Percentiles rank a stretch among this genome's conserved stretches.
These are phyloP conservation scores for Epizoanthus ramosus DNA, from an alignment of 92 coral and sea anemone species.

Conservation along the genomic window DNA sequence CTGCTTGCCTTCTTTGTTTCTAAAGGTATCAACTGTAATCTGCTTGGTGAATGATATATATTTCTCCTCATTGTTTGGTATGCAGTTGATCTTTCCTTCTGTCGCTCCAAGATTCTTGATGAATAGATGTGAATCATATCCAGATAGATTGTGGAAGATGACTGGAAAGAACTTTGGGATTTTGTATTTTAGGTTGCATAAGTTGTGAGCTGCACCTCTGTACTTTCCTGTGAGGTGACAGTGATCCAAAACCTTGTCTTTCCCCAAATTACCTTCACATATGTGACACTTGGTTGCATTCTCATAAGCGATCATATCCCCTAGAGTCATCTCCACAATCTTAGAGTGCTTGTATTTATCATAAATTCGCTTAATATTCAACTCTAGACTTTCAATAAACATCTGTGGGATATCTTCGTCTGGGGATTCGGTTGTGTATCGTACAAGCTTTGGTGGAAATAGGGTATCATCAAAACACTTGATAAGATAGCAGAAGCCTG, in stretches of 20 bases:
- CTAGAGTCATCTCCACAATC: slow-evolving; percentile 15
- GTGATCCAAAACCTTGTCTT: no score
- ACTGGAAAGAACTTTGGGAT: no score
- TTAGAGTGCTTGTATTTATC: slow-evolving; percentile 34
- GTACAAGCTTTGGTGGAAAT: slow-evolving; percentile 39
- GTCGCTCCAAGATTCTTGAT: slow-evolving; percentile 23
- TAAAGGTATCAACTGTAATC: slow-evolving; percentile 24
- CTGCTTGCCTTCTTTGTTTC: slow-evolving; percentile 1
- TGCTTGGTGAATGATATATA: slow-evolving; percentile 44
- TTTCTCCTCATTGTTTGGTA: slow-evolving; percentile 45
- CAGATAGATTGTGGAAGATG: no score
- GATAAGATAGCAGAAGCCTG: no score
- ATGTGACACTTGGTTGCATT: no score
- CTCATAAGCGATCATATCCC: no score
- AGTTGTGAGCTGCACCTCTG: no score
- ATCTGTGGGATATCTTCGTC: slow-evolving; percentile 59
- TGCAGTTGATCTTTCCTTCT: slow-evolving; percentile 28
- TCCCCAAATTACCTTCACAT: no score
- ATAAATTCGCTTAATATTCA: slow-evolving; percentile 47
- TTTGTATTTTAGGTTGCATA: no score
- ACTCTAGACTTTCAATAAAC: slow-evolving; percentile 39
- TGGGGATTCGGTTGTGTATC: slow-evolving; percentile 41
- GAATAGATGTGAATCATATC: slow-evolving; percentile 13
- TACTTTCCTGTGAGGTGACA: no score
- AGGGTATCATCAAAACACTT: background rate